Base-by-base conservation (phyloP, 2,797 vertebrate genomes). In the Margarornis squamiger region DNA sequence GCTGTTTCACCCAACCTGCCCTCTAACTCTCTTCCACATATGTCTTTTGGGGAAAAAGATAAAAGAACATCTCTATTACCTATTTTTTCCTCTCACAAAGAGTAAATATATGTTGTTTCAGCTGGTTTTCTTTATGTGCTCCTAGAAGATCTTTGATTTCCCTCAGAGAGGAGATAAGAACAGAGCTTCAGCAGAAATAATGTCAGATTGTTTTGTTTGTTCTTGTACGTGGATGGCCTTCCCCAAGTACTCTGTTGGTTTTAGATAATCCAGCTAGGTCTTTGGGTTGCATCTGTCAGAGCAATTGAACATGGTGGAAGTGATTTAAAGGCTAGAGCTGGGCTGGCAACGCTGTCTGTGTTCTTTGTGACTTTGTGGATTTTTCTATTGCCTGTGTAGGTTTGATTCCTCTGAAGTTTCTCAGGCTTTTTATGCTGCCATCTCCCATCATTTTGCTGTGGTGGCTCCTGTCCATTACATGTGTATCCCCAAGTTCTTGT, bases 121-220 rank as follows among this genome's bases (percentile, higher is more conserved):
- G 61, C 65, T 80, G 70, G 90, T 88, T 95, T 85, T 82, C 70
- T 91, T 49, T 83, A 71, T 65, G 41, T 73, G 24, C 48, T 93
- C 59, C 76, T 93, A 61, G 80, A 86, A 95, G 93, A 86, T 84
- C 85, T 93, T 95, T 93, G 71, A 67, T 96, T 96, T 95, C 63
- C 27, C 65, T 90, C 70, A 30, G 70, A 88, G 41, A 78, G 55
- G 48, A 95, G 86, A 92, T 79, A 84, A 84, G 76, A 92, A 46
- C 57, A 61, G 52, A 32, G 34, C 76, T 90, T 93, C 85, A 43
- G 52, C 20, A 67, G 79, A 90, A 96, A 63, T 84, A 81, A 84
- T 24, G 70, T 86, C 66, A 85, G 66, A 62, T 92, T 75, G 61
- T 89, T 94, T 92, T 92, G 74, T 94, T 94, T 91, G 73, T 74